Evolutionary conservation across 2,797 vertebrate genomes (phyloP), one percentile per base, ranked within the genome.

Genomic region (Cossypha heuglini): DNA sequence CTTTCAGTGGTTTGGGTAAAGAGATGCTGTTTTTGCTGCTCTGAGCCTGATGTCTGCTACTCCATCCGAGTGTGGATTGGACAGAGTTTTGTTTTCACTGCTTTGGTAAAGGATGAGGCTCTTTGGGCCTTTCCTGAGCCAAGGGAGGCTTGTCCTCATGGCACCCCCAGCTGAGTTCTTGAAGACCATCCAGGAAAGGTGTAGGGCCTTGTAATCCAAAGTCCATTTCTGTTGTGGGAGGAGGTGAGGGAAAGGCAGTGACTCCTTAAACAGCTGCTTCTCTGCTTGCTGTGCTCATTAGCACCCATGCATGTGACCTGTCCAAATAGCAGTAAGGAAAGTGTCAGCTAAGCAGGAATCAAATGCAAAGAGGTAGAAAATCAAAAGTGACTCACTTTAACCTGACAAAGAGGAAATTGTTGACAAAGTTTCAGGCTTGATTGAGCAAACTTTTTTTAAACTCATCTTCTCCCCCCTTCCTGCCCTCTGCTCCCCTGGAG

Each of bases 381-480:
- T 66, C 45, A 78, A 58, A 93, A 90, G 51, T 52, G 22, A 61
- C n/a, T 87, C 58, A 16, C 13, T 55, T 63, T 68, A 91, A 69
- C 51, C 35, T 49, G 42, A 63, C n/a, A 58, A 81, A 92, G 68
- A 85, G 61, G 57, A 83, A 93, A 79, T 55, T 43, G 45, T 73
- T 88, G 73, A 90, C 38, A 21, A 79, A 88, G 52, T 79, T 93
- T 73, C 42, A 76, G 73, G 16, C 57, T 91, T 86, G 95, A 88
- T n/a, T 81, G 85, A 93, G 73, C 20, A 57, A 93, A 75, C 11
- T 20, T 54, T 49, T 66, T 51, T 38, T 46, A 5, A 88, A 35
- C 82, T 94, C 85, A 68, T 94, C 93, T 94, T 91, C 19, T 86
- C 51, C 51, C 31, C 61, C 14, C 52, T 95, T 90, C 80, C 91